Evolutionary conservation across 1,140 invertebrate genomes (phyloP).

Genomic region (Drosophila mauritiana): DNA sequence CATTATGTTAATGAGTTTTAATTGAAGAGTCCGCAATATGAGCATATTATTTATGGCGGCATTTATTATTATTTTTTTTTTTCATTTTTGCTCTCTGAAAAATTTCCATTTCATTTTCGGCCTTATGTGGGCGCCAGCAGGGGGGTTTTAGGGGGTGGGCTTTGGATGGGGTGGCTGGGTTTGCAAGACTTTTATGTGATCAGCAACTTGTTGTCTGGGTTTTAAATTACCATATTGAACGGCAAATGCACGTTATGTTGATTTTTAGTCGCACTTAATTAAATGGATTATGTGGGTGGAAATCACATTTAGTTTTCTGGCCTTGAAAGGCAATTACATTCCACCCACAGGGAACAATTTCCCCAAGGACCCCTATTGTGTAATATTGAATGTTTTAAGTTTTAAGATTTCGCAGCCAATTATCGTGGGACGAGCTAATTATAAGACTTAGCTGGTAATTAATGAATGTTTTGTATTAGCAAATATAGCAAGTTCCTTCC

Average conservation of each 20-base stretch:
- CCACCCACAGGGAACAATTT: slow-evolving; percentile 1
- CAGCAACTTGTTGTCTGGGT: slow-evolving; percentile 33
- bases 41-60: slow-evolving; percentile 36
- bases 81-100: background rate
- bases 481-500: too few relatives aligned
- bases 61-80: slow-evolving; percentile 17
- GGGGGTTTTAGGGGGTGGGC: slow-evolving; percentile 6
- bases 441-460: too few relatives aligned
- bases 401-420: background rate
- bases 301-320: background rate
- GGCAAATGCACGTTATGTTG: background rate
- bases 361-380: background rate
- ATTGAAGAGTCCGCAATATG: slow-evolving; percentile 57
- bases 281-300: slow-evolving; percentile 5
- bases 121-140: slow-evolving; percentile 1
- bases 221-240: slow-evolving; percentile 22
- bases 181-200: slow-evolving; percentile 8
- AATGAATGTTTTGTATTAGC: too few relatives aligned
- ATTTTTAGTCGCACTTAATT: slow-evolving; percentile 1
- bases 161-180: background rate
- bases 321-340: background rate
- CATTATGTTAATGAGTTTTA: slow-evolving; percentile 77
- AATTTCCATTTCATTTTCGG: slow-evolving; percentile 25
- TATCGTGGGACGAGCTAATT: background rate
- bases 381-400: background rate